Evolutionary conservation across 2,113 vertebrate species (phyloP), one percentile per base, ranked within the genome.

Genomic region (Orthonyx spaldingii): DNA sequence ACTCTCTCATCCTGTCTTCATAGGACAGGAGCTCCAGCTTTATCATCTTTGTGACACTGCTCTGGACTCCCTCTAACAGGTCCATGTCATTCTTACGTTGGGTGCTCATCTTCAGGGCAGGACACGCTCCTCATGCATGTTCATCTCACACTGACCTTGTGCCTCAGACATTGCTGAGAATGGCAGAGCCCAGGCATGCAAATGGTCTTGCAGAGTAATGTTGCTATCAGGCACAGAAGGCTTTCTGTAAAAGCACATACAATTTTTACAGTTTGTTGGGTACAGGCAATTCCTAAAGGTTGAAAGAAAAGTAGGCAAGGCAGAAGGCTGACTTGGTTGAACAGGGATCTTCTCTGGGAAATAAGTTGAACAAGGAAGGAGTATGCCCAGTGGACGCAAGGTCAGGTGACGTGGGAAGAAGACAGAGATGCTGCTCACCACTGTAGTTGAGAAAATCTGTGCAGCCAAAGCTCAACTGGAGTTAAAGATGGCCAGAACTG

Each of bases 271-370:
- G 7, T 68, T 42, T 57, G 47, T 50, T 82, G 10, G 30, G 44
- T 35, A 35, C 30, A 26, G 21, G 13, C 21, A 49, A 35, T 19
- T 56, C 32, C 30, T 64, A 42, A 71, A 22, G 35, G 14, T 15
- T 22, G 32, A 32, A 56, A 49, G 21, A 49, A 55, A 56, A 6
- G 3, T 20, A 32, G 42, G 21, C 0, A 0, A 64, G 32, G 32
- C 14, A 35, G 49, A 80, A 49, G 14, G 9, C 24, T 1, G 2
- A 17, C 35, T 64, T 64, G 14, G 14, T 47, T 35, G 35, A 49
- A 49, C 6, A 35, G 24, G 11, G 35, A 35, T 56, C 9, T 27
- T 41, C 27, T 64, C n/a, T 32, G 42, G 42, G 57, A 64, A 64
- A 56, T 41, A 27, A 49, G 21, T 17, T 49, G 15, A 55, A 41